Evolutionary conservation across 2,797 vertebrate species (phyloP), one percentile per base, ranked within the genome.

Genomic region (Falco columbarius): DNA sequence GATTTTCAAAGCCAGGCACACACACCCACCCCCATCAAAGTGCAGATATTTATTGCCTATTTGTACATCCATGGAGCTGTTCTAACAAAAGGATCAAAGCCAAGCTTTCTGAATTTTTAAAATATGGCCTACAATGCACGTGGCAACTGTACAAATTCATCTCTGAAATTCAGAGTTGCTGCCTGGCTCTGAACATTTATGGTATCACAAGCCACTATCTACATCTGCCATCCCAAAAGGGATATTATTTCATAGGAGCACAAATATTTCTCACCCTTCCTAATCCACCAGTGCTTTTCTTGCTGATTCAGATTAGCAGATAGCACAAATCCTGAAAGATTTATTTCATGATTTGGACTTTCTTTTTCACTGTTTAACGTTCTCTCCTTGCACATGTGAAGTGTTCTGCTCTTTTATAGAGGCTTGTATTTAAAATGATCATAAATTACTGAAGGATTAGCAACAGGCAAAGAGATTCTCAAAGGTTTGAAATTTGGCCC

Each of bases 1-100:
- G 40, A 36, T 17, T 46, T 70, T 19, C 59, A 86, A 66, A 67
- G 32, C 67, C 40, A 79, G 55, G 55, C 55, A 21, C n/a, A 42
- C 56, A 34, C 3, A 0, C 38, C 5, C 3, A 4, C 3, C 3
- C 0, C 13, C 19, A 17, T 21, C 38, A 14, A 89, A 86, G 29
- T 9, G 30, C 44, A 73, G n/a, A 1, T 40, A 22, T 61, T 54
- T n/a, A 17, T 20, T 16, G 27, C n/a, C 1, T 76, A 27, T 58
- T 70, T 67, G 18, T 49, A 44, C 44, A 26, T 12, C 67, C 61
- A 12, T 3, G 6, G 34, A 67, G 38, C 30, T 67, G 26, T 9
- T 76, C 49, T 27, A 85, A 84, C 22, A 29, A 30, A 76, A 49
- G 19, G 10, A 52, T 42, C 59, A 74, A 80, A 71, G 52, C 3